Evolutionary conservation across 2,888 invertebrate species (phyloP), one percentile per base, ranked within the genome.

Genomic region (Flexamia atlantica): DNA sequence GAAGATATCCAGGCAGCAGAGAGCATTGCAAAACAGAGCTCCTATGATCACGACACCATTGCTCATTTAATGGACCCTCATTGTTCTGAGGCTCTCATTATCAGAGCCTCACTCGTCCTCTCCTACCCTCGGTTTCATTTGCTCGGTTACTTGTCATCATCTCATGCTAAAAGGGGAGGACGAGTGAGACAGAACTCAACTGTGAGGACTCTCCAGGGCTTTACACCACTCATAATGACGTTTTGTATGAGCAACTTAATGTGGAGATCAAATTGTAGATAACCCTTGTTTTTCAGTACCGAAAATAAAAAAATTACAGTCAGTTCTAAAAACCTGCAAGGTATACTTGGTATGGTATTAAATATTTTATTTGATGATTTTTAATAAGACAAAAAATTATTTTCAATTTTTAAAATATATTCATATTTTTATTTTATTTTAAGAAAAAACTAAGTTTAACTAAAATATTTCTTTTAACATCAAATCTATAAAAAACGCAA

Each of bases 21-120:
- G 36, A 36, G 36, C 36, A 36, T 36, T 36, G 36, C 46, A 46
- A 3, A 57, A 12, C 57, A 30, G n/a, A 23, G 36, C 70, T 7
- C n/a, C 12, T 42, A 72, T 76, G 76, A 46, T 76, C 76, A 76
- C n/a, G n/a, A 32, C 76, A 50, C 50, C 53, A 50, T 46, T 76
- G 76, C 76, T 46, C 76, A 76, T 50, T 76, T 50, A 76, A 46
- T 76, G 46, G 76, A n/a, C 25, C 25, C 76, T 50, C 76, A 76
- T 76, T 76, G 76, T 76, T 76, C 76, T 20, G 17, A 10, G 42
- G 30, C 57, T 57, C 57, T 57, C 57, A 57, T 57, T 57, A 57
- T 57, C 57, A 57, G 57, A 20, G 10, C n/a, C n/a, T 53, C 53
- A n/a, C 5, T 10, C 53, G 20, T 36, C 36, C 5, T 4, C 30